Conservation (phyloP, 2,888 invertebrate genomes). For the Lithophane socia region DNA sequence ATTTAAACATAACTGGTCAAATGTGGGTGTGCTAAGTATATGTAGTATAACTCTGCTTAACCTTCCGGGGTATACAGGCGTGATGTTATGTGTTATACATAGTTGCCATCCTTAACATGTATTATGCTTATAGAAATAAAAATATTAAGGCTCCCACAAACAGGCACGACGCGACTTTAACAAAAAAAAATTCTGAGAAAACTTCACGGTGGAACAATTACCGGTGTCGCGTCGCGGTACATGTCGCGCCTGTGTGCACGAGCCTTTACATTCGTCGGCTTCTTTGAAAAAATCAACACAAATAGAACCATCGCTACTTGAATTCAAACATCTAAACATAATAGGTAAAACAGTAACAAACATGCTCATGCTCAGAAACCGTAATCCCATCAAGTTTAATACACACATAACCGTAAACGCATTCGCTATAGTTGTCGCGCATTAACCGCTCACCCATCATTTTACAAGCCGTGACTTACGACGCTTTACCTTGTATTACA, state of each 20-base stretch:
- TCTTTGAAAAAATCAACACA: neutral
- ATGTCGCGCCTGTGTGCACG: no score
- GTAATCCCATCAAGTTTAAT: constrained; percentile 45
- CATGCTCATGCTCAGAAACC: constrained; percentile 27
- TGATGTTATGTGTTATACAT: no score
- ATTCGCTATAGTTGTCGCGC: constrained; percentile 42
- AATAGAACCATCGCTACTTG: neutral
- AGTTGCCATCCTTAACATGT: no score
- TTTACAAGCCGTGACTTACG: constrained; percentile 40
- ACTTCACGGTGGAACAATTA: no score
- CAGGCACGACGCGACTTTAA: no score
- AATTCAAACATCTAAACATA: constrained; percentile 19
- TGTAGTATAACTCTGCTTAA: no score
- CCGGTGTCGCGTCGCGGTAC: no score
- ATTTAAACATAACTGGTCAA: no score
- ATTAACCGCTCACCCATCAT: constrained; percentile 43
- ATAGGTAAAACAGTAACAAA: constrained; percentile 30
- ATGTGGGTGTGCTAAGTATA: no score
- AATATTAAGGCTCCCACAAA: no score
- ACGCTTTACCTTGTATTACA: constrained; percentile 29
- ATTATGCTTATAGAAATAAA: neutral
- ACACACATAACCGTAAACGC: constrained; percentile 45
- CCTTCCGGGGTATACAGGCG: no score
- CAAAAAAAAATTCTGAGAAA: no score
- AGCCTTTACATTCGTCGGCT: neutral